Base-by-base conservation (phyloP, 2,797 vertebrate genomes). In the Falco biarmicus region DNA sequence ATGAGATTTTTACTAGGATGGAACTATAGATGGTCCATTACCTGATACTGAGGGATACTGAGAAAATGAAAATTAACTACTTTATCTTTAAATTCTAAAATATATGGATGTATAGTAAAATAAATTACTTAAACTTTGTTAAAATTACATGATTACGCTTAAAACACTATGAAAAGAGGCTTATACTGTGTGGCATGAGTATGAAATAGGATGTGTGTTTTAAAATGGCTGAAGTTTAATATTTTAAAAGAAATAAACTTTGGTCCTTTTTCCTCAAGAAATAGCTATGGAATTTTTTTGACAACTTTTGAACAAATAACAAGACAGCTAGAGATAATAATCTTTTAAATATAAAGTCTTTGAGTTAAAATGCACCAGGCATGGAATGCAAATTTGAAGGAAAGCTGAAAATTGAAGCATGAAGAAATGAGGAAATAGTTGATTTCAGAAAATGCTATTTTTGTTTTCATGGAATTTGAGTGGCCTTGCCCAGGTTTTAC, bases 401-500 rank as follows among this genome's bases (percentile, higher is more conserved):
- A 66, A 96, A 90, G 50, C 21, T 66, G 74, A 93, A 90, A 93
- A 93, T 28, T 47, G 45, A 94, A 93, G 51, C 32, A 77, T 37
- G 25, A 64, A 88, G 71, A 91, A 77, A 81, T 21, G 59, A 76
- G 34, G 19, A 91, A 91, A 66, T 53, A 43, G 21, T 26, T 85
- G 41, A 76, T 95, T 96, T 93, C 47, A 90, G 45, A 86, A 94
- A 86, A 82, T 24, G 19, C 24, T 84, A 25, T 45, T 45, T 69
- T 79, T 2, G 43, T 87, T 96, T 96, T 79, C 26, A 70, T 29
- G 34, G 83, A 87, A 93, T 79, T 76, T 90, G 77, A 70, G 24
- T 51, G 48, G 39, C 25, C n/a, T 26, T 89, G n/a, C 22, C 59
- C 31, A 63, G n/a, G 15, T 74, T 93, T 77, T 76, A n/a, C 51